Percentiles rank a stretch among this genome's conserved stretches.
phyloP scores from a whole-genome alignment of 2,888 invertebrate genomes.

The Ernsta delagoae region DNA sequence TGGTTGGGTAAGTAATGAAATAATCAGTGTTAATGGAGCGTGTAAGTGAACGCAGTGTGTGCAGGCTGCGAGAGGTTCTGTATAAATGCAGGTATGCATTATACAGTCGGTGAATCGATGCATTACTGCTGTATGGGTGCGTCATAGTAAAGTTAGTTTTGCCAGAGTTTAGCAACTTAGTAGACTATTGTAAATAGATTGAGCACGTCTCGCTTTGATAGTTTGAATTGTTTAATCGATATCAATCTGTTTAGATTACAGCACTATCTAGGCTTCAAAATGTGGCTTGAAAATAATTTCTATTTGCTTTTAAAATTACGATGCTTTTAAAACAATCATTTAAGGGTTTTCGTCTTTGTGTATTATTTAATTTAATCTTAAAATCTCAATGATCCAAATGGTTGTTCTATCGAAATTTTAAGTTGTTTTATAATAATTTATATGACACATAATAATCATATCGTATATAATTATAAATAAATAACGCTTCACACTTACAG shows the following conservation, averaged over 20 bases:
- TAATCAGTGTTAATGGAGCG: conserved; percentile 51
- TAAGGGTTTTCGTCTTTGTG: too few relatives aligned
- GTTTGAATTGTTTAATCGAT: conserved; percentile 27
- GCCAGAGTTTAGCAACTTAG: conserved; percentile 55
- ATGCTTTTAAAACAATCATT: too few relatives aligned
- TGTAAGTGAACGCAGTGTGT: conserved; percentile 43
- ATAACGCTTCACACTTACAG: too few relatives aligned
- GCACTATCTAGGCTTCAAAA: too few relatives aligned
- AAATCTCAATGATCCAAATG: too few relatives aligned
- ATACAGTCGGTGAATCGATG: conserved; percentile 67
- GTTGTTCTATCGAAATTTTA: too few relatives aligned
- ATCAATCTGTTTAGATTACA: conserved; percentile 12
- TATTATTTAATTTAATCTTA: too few relatives aligned
- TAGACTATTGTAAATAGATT: conserved; percentile 26
- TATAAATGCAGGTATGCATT: conserved; percentile 74
- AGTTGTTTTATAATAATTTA: too few relatives aligned
- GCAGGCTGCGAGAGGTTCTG: conserved; percentile 52
- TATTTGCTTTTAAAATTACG: background rate
- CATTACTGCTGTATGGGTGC: conserved; percentile 55
- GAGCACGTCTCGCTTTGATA: conserved; percentile 17
- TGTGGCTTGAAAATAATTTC: background rate
- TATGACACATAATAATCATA: too few relatives aligned
- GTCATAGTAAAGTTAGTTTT: conserved; percentile 64
- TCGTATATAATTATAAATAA: too few relatives aligned
- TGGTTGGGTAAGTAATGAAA: conserved; percentile 38